phyloP scores from a whole-genome alignment of 2,113 vertebrate genomes.

The Tapirus terrestris region DNA sequence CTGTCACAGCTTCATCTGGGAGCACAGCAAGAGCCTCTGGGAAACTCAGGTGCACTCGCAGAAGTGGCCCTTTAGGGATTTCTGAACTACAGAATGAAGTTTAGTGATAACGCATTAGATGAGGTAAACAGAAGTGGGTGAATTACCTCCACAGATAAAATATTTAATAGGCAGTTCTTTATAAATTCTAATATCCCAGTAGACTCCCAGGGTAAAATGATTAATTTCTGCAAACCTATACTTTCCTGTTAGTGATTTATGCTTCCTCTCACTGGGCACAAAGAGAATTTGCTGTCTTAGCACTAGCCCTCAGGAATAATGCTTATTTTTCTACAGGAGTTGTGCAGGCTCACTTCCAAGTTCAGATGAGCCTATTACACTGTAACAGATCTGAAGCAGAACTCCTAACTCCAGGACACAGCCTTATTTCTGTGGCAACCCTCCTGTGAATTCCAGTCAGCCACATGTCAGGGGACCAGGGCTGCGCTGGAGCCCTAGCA shows the following conservation, averaged over 20 bases:
- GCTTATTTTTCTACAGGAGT: not conserved
- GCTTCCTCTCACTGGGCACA: not conserved
- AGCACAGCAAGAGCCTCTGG: not conserved
- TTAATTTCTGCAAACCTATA: not conserved
- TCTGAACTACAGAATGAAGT: not conserved
- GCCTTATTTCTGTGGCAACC: not conserved
- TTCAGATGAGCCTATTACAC: not conserved
- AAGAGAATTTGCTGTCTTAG: not conserved
- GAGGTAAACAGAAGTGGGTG: not conserved
- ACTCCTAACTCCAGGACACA: not conserved
- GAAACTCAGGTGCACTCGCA: not conserved
- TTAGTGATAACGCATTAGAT: rapidly evolving
- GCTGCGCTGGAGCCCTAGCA: rapidly evolving
- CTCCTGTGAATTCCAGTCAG: not conserved
- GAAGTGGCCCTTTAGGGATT: not conserved
- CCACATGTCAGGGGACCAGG: not conserved
- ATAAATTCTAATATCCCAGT: not conserved
- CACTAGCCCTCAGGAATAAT: not conserved
- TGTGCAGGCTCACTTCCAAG: not conserved
- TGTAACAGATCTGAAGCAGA: not conserved
- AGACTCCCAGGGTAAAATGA: not conserved
- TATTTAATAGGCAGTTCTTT: not conserved
- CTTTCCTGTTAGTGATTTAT: not conserved
- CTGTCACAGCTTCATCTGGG: too few relatives aligned
- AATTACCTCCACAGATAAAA: not conserved